Percentiles rank a stretch among this genome's conserved stretches.
phyloP scores from a whole-genome alignment of 2,888 invertebrate species.

The Heteropelma amictum region DNA sequence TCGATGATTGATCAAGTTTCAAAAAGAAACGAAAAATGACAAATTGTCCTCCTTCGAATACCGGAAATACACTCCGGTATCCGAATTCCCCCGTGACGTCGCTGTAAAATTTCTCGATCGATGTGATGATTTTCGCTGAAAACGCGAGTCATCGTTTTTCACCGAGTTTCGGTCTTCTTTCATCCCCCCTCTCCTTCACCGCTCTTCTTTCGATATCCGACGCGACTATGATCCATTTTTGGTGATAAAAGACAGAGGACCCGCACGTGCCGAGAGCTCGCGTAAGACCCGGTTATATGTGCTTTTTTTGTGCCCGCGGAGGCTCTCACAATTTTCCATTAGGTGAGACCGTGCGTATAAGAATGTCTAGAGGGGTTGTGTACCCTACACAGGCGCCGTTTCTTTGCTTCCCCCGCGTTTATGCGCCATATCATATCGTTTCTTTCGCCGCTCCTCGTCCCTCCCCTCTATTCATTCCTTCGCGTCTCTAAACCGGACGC shows the following conservation, averaged over 20 bases:
- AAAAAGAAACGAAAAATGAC: too few relatives aligned
- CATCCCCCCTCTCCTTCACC: background rate
- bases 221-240: conserved; percentile 56
- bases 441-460: background rate
- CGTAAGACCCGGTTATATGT: conserved; percentile 50
- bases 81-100: too few relatives aligned
- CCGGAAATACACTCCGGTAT: too few relatives aligned
- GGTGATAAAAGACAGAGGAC: conserved; percentile 35
- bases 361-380: conserved; percentile 44
- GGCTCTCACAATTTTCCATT: conserved; percentile 71
- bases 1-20: too few relatives aligned
- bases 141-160: too few relatives aligned
- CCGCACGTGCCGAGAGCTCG: conserved; percentile 26
- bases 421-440: conserved; percentile 21
- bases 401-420: conserved; percentile 33
- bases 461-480: background rate
- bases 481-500: conserved; percentile 9
- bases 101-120: too few relatives aligned
- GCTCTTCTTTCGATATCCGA: conserved; percentile 17
- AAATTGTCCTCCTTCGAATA: too few relatives aligned
- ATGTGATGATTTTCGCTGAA: too few relatives aligned
- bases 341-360: conserved; percentile 63
- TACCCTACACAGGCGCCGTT: conserved; percentile 56
- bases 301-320: conserved; percentile 56
- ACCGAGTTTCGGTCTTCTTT: background rate